Conservation (phyloP, 2,888 invertebrate genomes). For the Iselma pallidipennis region DNA sequence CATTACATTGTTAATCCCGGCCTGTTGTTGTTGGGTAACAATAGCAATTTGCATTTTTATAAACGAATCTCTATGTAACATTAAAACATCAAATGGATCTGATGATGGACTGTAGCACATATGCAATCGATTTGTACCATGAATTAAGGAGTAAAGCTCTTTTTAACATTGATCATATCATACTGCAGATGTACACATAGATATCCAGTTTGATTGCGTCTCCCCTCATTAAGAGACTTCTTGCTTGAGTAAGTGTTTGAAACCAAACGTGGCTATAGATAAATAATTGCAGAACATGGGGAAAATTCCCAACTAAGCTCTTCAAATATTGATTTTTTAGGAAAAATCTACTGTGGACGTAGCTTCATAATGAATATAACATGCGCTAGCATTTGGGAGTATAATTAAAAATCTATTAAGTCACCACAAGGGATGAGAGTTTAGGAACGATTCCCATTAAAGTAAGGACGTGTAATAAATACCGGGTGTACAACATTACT, state of each 20-base stretch:
- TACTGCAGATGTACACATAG: too few relatives aligned
- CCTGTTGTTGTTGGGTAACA: neutral
- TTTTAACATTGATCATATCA: too few relatives aligned
- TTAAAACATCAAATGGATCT: neutral
- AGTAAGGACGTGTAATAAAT: neutral
- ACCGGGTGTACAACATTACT: too few relatives aligned
- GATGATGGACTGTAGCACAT: neutral
- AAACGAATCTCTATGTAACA: neutral
- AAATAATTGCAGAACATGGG: slow-evolving; percentile 21
- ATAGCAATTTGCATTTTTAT: neutral
- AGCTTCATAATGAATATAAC: neutral
- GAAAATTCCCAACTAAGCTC: neutral
- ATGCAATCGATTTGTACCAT: neutral
- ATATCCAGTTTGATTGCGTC: too few relatives aligned
- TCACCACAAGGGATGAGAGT: neutral
- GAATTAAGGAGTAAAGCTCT: too few relatives aligned
- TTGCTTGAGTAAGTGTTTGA: too few relatives aligned
- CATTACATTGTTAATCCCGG: too few relatives aligned
- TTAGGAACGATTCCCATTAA: neutral
- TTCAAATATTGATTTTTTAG: too few relatives aligned
- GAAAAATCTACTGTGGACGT: neutral
- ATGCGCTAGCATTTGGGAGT: neutral
- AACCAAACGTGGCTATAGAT: too few relatives aligned
- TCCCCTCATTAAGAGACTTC: too few relatives aligned
- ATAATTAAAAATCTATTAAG: slow-evolving; percentile 2